Percentiles rank a stretch among this genome's conserved stretches.
phyloP scores from a whole-genome alignment of 2,113 vertebrate genomes.

The Corythaixoides concolor region DNA sequence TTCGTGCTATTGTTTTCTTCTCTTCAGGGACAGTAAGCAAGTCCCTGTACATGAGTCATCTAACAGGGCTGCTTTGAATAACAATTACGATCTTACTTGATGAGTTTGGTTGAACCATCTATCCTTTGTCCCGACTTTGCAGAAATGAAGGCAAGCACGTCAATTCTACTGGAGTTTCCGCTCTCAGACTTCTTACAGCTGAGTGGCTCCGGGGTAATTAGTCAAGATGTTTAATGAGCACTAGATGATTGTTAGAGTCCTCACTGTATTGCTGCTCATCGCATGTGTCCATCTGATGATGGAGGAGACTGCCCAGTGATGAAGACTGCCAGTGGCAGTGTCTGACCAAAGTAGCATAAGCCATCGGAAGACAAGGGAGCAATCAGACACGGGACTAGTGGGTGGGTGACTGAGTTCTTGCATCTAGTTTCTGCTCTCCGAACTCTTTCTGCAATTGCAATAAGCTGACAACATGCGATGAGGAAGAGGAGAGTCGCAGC shows the following conservation, averaged over 20 bases:
- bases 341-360: not conserved
- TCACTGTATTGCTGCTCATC: not conserved
- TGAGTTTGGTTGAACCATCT: not conserved
- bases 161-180: not conserved
- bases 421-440: not conserved
- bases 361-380: rapidly evolving
- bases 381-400: not conserved
- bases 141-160: not conserved
- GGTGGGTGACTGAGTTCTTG: not conserved
- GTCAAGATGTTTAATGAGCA: not conserved
- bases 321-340: not conserved
- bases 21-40: not conserved
- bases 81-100: not conserved
- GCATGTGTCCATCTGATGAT: rapidly evolving
- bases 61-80: not conserved
- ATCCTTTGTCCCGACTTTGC: not conserved
- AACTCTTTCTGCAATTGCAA: not conserved
- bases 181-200: not conserved
- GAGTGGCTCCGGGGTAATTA: not conserved
- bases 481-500: not conserved
- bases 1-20: not conserved
- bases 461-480: not conserved
- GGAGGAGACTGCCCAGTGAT: not conserved
- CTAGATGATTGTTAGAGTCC: not conserved
- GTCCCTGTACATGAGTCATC: not conserved